These are phyloP conservation scores for Artemia franciscana DNA, from an alignment of 1,140 invertebrate species.

Conservation along the genomic window DNA sequence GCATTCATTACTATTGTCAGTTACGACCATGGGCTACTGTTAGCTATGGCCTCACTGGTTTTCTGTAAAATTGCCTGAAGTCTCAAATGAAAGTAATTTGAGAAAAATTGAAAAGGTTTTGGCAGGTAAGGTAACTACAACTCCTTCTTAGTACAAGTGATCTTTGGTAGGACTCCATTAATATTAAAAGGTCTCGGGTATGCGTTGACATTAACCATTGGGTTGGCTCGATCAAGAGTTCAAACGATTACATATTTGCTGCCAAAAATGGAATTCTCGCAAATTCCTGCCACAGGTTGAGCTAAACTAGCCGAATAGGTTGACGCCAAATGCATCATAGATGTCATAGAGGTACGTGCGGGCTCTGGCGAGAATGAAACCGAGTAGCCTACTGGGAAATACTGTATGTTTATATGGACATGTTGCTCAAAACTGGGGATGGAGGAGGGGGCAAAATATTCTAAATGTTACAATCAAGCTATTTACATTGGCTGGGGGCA, in stretches of 20 bases:
- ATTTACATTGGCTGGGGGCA: too few relatives aligned
- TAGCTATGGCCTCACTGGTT: neutral
- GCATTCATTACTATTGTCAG: neutral
- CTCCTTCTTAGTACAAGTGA: neutral
- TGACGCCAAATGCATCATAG: neutral
- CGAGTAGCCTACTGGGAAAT: neutral
- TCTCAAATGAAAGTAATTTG: neutral
- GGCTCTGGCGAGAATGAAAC: neutral
- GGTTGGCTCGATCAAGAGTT: neutral
- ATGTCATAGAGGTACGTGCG: neutral
- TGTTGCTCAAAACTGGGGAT: neutral
- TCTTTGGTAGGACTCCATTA: neutral
- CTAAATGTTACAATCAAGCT: too few relatives aligned
- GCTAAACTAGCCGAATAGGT: neutral
- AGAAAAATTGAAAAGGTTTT: neutral
- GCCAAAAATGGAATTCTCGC: neutral
- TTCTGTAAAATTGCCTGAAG: neutral
- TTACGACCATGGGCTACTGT: neutral
- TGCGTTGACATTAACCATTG: neutral
- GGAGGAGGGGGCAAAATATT: neutral
- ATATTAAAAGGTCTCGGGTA: neutral
- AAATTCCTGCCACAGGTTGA: neutral
- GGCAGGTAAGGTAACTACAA: neutral
- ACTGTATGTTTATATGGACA: neutral
- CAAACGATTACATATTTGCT: too few relatives aligned